phyloP scores from a whole-genome alignment of 2,888 invertebrate genomes.

The Volucella inanis region DNA sequence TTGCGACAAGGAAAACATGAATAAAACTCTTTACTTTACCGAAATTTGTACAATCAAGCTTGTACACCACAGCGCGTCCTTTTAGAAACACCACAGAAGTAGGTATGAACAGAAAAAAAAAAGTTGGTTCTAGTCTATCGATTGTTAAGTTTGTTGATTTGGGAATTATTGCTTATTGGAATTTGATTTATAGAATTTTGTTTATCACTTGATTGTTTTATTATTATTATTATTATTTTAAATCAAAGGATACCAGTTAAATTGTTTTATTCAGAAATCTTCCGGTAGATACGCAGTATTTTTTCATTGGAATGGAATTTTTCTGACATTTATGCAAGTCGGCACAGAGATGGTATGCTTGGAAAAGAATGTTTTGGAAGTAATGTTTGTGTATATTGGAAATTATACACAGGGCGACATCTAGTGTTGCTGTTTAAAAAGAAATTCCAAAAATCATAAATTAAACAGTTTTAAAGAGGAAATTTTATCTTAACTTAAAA shows the following conservation, averaged over 20 bases:
- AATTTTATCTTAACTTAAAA: too few species aligned
- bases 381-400: constrained; percentile 34
- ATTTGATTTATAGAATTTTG: background rate
- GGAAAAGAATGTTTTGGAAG: constrained; percentile 39
- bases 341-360: constrained; percentile 29
- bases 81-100: background rate
- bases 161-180: background rate
- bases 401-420: constrained; percentile 11
- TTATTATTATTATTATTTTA: background rate
- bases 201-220: background rate
- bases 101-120: background rate
- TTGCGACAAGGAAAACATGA: constrained; percentile 52
- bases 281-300: constrained; percentile 71
- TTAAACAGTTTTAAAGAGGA: too few species aligned
- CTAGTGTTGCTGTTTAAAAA: background rate
- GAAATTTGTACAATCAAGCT: constrained; percentile 2
- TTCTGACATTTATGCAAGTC: constrained; percentile 34
- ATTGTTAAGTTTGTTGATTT: too few species aligned
- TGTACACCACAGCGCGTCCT: background rate
- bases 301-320: constrained; percentile 69
- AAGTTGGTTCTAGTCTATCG: too few species aligned
- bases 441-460: too few species aligned
- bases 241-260: constrained; percentile 11
- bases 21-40: constrained; percentile 24
- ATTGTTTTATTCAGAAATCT: constrained; percentile 51